Evolutionary conservation across 2,888 invertebrate species (phyloP).

Genomic region (Oasisia sp.): DNA sequence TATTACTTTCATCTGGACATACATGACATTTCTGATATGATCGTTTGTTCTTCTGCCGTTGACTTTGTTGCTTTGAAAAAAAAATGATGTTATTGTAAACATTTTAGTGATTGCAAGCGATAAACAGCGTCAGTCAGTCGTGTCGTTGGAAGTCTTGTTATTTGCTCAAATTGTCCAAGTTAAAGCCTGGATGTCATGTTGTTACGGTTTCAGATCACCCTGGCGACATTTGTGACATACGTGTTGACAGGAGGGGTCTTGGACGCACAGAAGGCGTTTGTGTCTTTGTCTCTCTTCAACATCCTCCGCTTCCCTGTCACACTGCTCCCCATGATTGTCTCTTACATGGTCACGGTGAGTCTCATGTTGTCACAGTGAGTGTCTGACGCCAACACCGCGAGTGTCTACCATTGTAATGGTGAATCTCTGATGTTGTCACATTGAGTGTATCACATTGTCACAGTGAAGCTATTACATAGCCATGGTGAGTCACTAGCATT

Average conservation of each 20-base stretch:
- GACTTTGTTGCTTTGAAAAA: too few relatives aligned
- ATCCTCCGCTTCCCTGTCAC: slow-evolving; percentile 95
- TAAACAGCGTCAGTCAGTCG: not conserved
- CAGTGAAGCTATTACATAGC: too few relatives aligned
- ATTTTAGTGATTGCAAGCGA: not conserved
- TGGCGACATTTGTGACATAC: slow-evolving; percentile 62
- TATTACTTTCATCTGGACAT: slow-evolving; percentile 88
- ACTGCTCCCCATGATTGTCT: slow-evolving; percentile 94
- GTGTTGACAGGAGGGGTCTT: slow-evolving; percentile 83
- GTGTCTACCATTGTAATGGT: slow-evolving; percentile 75
- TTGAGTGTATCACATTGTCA: too few relatives aligned
- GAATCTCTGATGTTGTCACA: slow-evolving; percentile 75
- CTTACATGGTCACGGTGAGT: slow-evolving; percentile 67
- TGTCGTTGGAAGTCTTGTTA: not conserved
- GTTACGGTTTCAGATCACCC: slow-evolving; percentile 55
- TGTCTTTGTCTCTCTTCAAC: slow-evolving; percentile 96
- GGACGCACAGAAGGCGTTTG: slow-evolving; percentile 92
- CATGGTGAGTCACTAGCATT: too few relatives aligned
- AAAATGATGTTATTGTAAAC: too few relatives aligned
- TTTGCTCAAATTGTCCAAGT: not conserved
- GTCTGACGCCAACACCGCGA: too few relatives aligned
- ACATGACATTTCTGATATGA: slow-evolving; percentile 82
- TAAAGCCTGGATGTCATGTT: not conserved
- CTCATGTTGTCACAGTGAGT: too few relatives aligned
- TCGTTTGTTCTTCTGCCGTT: too few relatives aligned